Evolutionary conservation across 2,888 invertebrate species (phyloP).

Genomic region (Silvanus unidentatus): DNA sequence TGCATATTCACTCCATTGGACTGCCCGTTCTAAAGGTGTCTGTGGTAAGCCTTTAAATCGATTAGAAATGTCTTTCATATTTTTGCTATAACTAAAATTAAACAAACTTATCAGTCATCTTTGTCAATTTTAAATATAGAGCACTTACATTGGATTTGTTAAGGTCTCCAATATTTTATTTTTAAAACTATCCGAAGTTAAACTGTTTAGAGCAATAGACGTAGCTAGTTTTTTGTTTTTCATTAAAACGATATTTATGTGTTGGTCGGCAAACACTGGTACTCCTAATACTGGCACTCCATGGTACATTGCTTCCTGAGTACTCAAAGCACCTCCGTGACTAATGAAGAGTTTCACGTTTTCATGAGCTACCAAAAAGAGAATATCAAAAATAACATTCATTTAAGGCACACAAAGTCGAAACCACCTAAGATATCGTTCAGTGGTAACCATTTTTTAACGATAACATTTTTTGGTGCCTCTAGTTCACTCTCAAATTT

Average conservation of each 20-base stretch:
- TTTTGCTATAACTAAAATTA: slow-evolving; percentile 17
- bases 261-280: slow-evolving; percentile 28
- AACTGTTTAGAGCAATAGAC: slow-evolving; percentile 20
- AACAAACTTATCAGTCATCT: background rate
- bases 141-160: slow-evolving; percentile 23
- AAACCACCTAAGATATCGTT: slow-evolving; percentile 13
- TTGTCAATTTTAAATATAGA: background rate
- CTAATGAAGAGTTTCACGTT: slow-evolving; percentile 24
- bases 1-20: slow-evolving; percentile 23
- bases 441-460: slow-evolving; percentile 12
- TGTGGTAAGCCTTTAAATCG: slow-evolving; percentile 18
- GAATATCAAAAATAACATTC: background rate
- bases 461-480: slow-evolving; percentile 38
- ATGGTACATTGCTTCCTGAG: slow-evolving; percentile 24
- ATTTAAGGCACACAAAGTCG: background rate
- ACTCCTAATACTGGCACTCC: slow-evolving; percentile 25
- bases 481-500: slow-evolving; percentile 38
- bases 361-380: slow-evolving; percentile 14
- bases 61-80: slow-evolving; percentile 16
- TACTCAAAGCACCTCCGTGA: slow-evolving; percentile 26
- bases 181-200: slow-evolving; percentile 22
- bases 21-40: slow-evolving; percentile 18
- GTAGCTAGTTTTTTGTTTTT: slow-evolving; percentile 26
- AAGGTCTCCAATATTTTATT: slow-evolving; percentile 22
- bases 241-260: slow-evolving; percentile 29